These are phyloP conservation scores for Sorex araneus DNA, from an alignment of 2,113 vertebrate genomes.

Conservation along the genomic window DNA sequence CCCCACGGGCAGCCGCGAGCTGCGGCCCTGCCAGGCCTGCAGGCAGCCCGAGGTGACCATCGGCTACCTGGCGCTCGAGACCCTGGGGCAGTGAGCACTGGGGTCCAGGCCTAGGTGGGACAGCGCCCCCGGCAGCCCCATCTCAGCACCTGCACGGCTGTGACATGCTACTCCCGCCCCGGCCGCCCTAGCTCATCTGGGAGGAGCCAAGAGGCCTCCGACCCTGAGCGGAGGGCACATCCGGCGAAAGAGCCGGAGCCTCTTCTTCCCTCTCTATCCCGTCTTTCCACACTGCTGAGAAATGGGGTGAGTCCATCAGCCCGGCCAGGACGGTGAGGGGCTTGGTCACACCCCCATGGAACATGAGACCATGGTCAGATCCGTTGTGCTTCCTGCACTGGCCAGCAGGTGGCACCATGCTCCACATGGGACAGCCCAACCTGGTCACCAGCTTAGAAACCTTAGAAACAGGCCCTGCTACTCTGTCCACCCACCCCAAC, in stretches of 20 bases:
- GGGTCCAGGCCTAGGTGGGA: not conserved
- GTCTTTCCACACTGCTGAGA: not conserved
- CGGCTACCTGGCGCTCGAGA: too few species aligned
- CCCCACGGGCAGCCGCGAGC: too few species aligned
- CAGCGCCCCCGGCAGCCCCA: not conserved
- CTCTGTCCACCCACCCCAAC: not conserved
- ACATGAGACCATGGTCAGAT: not conserved
- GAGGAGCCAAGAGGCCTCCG: not conserved
- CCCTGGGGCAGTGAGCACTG: too few species aligned
- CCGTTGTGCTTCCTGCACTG: not conserved
- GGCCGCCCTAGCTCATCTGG: not conserved
- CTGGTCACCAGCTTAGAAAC: too few species aligned
- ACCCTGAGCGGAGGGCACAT: not conserved
- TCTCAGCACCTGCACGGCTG: not conserved
- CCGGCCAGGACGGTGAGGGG: not conserved
- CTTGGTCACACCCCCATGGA: too few species aligned
- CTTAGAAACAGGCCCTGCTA: too few species aligned
- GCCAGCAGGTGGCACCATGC: conserved; percentile 48
- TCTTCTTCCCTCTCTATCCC: not conserved
- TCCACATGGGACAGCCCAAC: not conserved
- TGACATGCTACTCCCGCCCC: not conserved
- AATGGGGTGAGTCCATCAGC: not conserved
- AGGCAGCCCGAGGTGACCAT: too few species aligned
- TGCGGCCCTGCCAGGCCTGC: too few species aligned
- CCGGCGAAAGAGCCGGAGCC: not conserved